These are phyloP conservation scores for Clytia hemisphaerica DNA, from an alignment of 30 jellyfish, hydroid and myxozoan species.

Conservation along the genomic window DNA sequence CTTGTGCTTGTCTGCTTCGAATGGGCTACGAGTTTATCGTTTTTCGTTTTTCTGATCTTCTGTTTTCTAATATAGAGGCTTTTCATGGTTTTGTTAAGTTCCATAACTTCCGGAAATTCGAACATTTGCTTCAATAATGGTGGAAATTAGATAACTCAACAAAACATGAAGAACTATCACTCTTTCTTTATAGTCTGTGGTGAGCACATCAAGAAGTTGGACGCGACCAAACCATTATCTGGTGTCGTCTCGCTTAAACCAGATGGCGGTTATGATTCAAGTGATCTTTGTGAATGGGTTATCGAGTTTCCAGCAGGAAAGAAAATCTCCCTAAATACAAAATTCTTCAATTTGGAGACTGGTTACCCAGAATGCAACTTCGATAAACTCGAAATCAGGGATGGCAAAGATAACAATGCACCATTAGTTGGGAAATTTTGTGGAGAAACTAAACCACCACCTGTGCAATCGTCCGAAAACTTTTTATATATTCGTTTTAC, in stretches of 20 bases:
- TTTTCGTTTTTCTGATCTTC: no score
- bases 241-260: slow-evolving; percentile 9
- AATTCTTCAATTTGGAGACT: slow-evolving; percentile 49
- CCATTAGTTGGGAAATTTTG: slow-evolving; percentile 77
- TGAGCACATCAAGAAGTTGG: slow-evolving; percentile 43
- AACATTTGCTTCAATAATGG: no score
- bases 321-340: slow-evolving; percentile 37
- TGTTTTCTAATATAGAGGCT: no score
- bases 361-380: slow-evolving; percentile 30
- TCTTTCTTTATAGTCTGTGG: slow-evolving; percentile 60
- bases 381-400: slow-evolving; percentile 68
- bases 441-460: slow-evolving; percentile 67
- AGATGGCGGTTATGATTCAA: slow-evolving; percentile 37
- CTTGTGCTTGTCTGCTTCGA: no score
- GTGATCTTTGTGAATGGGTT: slow-evolving; percentile 68
- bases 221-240: no score
- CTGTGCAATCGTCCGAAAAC: slow-evolving; percentile 53
- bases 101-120: no score
- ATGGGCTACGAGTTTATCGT: no score
- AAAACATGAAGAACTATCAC: no score
- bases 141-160: no score
- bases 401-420: slow-evolving; percentile 45
- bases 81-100: no score
- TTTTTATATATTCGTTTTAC: slow-evolving; percentile 46
- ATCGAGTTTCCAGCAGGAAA: slow-evolving; percentile 59